Evolutionary conservation across 2,888 invertebrate species (phyloP).

Genomic region (Arrhopalites spinosus): DNA sequence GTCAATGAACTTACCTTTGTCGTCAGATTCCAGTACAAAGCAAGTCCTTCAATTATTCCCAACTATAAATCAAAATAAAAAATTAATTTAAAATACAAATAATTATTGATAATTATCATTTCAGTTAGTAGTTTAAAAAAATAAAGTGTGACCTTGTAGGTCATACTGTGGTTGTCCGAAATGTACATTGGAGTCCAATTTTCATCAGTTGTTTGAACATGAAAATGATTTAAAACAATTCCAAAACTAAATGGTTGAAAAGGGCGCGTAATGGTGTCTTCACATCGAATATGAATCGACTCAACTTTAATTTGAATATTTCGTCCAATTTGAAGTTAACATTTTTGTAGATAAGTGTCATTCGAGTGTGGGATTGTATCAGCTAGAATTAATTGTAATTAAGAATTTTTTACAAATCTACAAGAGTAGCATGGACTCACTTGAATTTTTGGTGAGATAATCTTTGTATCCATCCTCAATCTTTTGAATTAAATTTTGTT

Average conservation of each 20-base stretch:
- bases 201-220: constrained; percentile 89
- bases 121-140: no score
- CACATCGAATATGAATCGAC: constrained; percentile 89
- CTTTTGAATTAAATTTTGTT: constrained; percentile 77
- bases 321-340: constrained; percentile 86
- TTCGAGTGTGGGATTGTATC: constrained; percentile 58
- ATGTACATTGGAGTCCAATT: constrained; percentile 81
- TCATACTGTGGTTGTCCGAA: constrained; percentile 78
- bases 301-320: constrained; percentile 89
- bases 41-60: constrained; percentile 77
- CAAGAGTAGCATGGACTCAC: constrained; percentile 10
- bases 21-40: constrained; percentile 85
- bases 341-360: constrained; percentile 84
- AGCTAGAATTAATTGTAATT: constrained; percentile 7
- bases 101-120: no score
- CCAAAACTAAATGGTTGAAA: constrained; percentile 83
- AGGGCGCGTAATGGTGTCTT: constrained; percentile 75
- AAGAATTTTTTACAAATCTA: not conserved
- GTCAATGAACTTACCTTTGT: constrained; percentile 61
- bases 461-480: constrained; percentile 79
- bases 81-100: no score
- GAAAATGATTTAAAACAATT: constrained; percentile 80
- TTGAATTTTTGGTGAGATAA: constrained; percentile 67
- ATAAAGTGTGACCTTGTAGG: constrained; percentile 72
- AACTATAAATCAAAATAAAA: constrained; percentile 60